Base-by-base conservation (phyloP, 2,888 invertebrate genomes). In the Clanis bilineata region DNA sequence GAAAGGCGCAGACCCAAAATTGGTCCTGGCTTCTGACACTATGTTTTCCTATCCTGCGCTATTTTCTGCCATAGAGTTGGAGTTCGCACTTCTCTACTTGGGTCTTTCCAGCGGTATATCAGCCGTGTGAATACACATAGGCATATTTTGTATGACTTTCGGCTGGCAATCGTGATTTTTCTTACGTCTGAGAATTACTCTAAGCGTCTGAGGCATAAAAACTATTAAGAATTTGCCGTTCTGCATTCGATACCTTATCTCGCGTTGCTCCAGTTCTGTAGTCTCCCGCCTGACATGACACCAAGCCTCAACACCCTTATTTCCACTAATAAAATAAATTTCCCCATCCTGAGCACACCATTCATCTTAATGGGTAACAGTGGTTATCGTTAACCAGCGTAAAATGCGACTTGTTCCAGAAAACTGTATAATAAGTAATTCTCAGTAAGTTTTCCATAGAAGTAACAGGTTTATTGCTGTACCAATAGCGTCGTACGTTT, bases 401-500 rank as follows among this genome's bases (percentile, higher is more conserved):
- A 28, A 7, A 51, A 28, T 32, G 18, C 18, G 10, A 10, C 32
- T 15, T 15, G 32, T 44, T 44, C 44, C 44, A 44, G 44, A 44
- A 44, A 51, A 51, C 32, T 15, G 32, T 18, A 51, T 32, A 21
- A 28, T 10, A 10, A 51, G 28, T 32, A 32, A 18, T 51, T 67
- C 66, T 69, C 62, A 66, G 62, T 67, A 71, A 51, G 69, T 75
- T 75, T 67, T 69, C 62, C 70, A 66, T 68, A 62, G 62, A 64
- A 56, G 63, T 56, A 47, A 56, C 56, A 64, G 68, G 73, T 74
- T 76, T 75, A 75, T 71, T 59, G 64, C 71, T 62, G 68, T 60
- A 64, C 64, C 63, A 67, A 72, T 68, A 72, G 66, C 67, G 64
- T 67, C 69, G 73, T 61, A 68, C 70, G 71, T 72, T 74, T 70